phyloP scores from a whole-genome alignment of 2,888 invertebrate genomes.

The Sesia bembeciformis region DNA sequence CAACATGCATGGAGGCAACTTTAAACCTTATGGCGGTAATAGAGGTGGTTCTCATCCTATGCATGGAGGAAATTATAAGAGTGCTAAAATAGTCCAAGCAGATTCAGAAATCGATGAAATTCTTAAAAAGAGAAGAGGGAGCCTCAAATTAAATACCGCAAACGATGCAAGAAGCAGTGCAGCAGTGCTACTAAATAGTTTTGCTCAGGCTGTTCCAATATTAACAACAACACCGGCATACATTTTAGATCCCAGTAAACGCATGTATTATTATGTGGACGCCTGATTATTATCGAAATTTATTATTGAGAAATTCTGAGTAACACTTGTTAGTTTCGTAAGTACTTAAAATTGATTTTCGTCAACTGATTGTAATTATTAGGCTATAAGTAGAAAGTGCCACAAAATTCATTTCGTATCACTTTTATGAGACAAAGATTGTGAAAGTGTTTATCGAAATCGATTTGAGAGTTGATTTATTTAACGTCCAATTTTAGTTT shows the following conservation, averaged over 20 bases:
- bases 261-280: constrained; percentile 68
- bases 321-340: background rate
- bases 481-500: constrained; percentile 1
- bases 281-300: constrained; percentile 17
- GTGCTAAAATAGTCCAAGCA: constrained; percentile 34
- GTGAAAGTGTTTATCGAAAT: constrained; percentile 23
- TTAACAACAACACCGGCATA: constrained; percentile 51
- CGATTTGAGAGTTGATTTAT: constrained; percentile 10
- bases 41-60: constrained; percentile 25
- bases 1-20: constrained; percentile 25
- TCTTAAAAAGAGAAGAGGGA: constrained; percentile 13
- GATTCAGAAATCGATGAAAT: constrained; percentile 16
- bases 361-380: constrained; percentile 2
- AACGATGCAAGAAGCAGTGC: constrained; percentile 31
- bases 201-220: constrained; percentile 50
- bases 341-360: background rate
- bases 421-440: constrained; percentile 8
- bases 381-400: constrained; percentile 39
- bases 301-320: background rate
- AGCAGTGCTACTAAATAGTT: constrained; percentile 47
- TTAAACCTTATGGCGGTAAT: constrained; percentile 26
- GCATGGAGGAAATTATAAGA: constrained; percentile 64
- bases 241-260: constrained; percentile 65
- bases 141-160: constrained; percentile 6
- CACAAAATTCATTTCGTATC: constrained; percentile 24